Evolutionary conservation across 2,888 invertebrate genomes (phyloP), one percentile per base, ranked within the genome.

Genomic region (Lucinisca nassula): DNA sequence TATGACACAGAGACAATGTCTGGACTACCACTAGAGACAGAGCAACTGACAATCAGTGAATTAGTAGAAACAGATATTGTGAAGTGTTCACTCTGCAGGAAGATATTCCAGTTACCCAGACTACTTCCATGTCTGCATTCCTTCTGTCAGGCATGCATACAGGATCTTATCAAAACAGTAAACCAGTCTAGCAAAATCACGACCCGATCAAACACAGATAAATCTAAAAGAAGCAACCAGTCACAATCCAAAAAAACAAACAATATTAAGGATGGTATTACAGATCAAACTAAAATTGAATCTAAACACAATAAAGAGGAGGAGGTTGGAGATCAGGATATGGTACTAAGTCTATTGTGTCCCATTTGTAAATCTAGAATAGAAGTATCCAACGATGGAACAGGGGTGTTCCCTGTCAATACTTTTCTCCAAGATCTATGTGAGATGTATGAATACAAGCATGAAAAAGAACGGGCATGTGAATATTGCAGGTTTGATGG

Each of bases 71-170:
- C 93, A 58, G 92, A 92, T 70, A 92, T 95, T 79, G 87, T 95
- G 27, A 88, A 85, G 45, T 95, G 95, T 85, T 78, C 85, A 17
- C 81, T 86, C 24, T 95, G 95, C 78, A 82, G 86, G 73, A 55
- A 90, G 27, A 78, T 79, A 37, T 94, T 88, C 84, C 78, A 89
- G 40, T 73, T 87, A 24, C 95, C 95, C n/a, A 86, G 92, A 67
- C 88, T 95, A 72, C 92, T 95, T 61, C 95, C 95, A 14, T 95
- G 95, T 85, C 92, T 95, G 12, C 95, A 95, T 89, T 92, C 93
- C 30, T 89, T 94, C 78, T 95, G 95, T 80, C 74, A 80, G 2
- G 75, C 88, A 37, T 95, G 95, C 83, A 88, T 95, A n/a, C 67
- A 85, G 32, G 32, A 75, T 24, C 38, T 87, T 14, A 55, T 80